Conservation (phyloP, 2,797 vertebrate species). For the Argyrosomus regius region DNA sequence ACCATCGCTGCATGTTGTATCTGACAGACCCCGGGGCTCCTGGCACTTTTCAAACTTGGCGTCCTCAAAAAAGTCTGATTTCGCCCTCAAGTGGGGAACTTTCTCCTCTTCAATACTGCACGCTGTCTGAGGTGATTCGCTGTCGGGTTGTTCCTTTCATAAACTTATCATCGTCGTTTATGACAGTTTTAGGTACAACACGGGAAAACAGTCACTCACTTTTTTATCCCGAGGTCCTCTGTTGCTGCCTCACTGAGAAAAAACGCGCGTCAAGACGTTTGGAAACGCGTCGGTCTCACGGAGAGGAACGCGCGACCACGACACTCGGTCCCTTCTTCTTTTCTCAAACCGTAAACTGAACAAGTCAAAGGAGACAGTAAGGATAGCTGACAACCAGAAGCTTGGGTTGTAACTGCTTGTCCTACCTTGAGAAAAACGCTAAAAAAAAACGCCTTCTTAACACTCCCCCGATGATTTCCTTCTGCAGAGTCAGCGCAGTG, state of each 20-base stretch:
- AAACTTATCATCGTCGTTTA: conserved; percentile 57
- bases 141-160: conserved; percentile 53
- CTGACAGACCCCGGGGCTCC: conserved; percentile 79
- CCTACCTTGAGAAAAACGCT: conserved; percentile 68
- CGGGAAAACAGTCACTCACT: conserved; percentile 23
- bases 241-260: conserved; percentile 40
- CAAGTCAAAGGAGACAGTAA: conserved; percentile 49
- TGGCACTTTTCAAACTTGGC: conserved; percentile 79
- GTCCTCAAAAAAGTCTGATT: conserved; percentile 86
- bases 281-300: conserved; percentile 66
- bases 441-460: conserved; percentile 66
- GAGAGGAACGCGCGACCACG: conserved; percentile 61
- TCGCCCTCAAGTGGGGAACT: conserved; percentile 89
- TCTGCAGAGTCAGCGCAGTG: conserved; percentile 80
- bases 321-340: conserved; percentile 61
- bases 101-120: conserved; percentile 77
- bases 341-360: conserved; percentile 52
- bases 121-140: conserved; percentile 55
- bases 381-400: conserved; percentile 69
- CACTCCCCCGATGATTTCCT: conserved; percentile 79
- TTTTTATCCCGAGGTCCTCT: conserved; percentile 41
- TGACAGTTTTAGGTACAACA: conserved; percentile 47
- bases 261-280: conserved; percentile 74
- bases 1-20: conserved; percentile 89
- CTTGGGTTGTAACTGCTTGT: conserved; percentile 70